Percentiles rank a stretch among this genome's conserved stretches.
phyloP scores from a whole-genome alignment of 2,888 invertebrate species.

The Carcina quercana region DNA sequence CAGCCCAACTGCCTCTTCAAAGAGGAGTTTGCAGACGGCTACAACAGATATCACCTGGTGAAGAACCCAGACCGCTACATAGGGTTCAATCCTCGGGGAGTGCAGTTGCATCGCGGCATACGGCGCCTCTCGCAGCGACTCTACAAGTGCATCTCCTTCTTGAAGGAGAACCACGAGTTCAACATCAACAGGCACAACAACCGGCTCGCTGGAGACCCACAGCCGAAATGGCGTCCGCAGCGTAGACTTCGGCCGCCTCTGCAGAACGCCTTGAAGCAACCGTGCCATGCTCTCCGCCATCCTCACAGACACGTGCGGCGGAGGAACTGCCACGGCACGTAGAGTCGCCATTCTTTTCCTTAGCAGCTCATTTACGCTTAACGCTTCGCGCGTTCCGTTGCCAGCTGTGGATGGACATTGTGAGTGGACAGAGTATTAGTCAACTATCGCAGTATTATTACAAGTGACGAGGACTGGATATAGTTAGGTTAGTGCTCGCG shows the following conservation, averaged over 20 bases:
- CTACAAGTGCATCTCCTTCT: conserved; percentile 77
- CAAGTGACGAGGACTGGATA: conserved; percentile 71
- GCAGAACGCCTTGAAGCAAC: conserved; percentile 54
- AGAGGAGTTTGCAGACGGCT: conserved; percentile 77
- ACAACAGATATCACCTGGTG: conserved; percentile 77
- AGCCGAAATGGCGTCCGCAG: conserved; percentile 57
- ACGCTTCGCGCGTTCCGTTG: conserved; percentile 71
- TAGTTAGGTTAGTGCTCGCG: conserved; percentile 64
- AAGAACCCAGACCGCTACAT: conserved; percentile 75
- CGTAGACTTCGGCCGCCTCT: conserved; percentile 53
- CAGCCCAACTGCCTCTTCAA: conserved; percentile 77
- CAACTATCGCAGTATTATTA: conserved; percentile 75
- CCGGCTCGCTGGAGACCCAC: conserved; percentile 62
- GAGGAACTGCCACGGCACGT: conserved; percentile 68
- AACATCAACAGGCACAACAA: conserved; percentile 77
- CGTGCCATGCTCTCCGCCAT: conserved; percentile 59
- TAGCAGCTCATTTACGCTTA: conserved; percentile 66
- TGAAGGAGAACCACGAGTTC: conserved; percentile 77
- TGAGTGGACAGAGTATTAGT: conserved; percentile 74
- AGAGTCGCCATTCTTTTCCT: conserved; percentile 29
- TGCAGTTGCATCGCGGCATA: conserved; percentile 67
- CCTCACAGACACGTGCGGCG: conserved; percentile 60
- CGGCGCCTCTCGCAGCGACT: conserved; percentile 51
- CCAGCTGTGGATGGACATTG: conserved; percentile 68
- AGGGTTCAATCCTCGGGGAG: conserved; percentile 77